Base-by-base conservation (phyloP, 1,140 invertebrate genomes). In the Cepaea nemoralis region DNA sequence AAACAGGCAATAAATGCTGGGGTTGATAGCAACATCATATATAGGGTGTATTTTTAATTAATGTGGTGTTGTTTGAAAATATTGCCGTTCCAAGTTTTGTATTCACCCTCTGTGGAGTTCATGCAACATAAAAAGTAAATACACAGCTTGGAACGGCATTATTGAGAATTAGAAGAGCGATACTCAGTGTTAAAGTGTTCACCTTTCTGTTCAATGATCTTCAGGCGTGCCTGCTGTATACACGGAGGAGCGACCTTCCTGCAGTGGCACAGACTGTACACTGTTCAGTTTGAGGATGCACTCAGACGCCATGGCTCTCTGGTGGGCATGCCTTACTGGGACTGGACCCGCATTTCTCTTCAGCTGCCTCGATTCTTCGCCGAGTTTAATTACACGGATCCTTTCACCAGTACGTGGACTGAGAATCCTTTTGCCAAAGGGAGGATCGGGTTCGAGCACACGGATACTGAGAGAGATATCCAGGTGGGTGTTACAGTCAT, bases 221-320 rank as follows among this genome's bases (percentile, higher is more conserved):
- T 22, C 31, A 71, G 83, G n/a, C 80, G 59, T 73, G 85, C 83
- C 24, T 85, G 85, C 79, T 85, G 83, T 50, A 48, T 84, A 37
- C 83, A 84, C 48, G 85, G 85, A 19, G 80, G 75, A 83, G 83
- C 85, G 22, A 82, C 79, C 33, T 85, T 85, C 80, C 85, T 82
- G 1, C 85, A 84, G 66, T 85, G 85, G 85, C 85, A 85, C 78
- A 48, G 85, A 35, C 76, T 85, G 14, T 84, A 84, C 79, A 83
- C 83, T 40, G 79, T 85, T 6, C 85, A 85, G 78, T 66, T 85
- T 77, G 83, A 85, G 55, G 83, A 85, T 75, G 85, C 85, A 5
- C 81, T 85, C 39, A 48, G 77, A 39, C 76, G 83, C 22, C 85
- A 82, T 67, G 85, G 85, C 24, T 70, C 85, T n/a, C 79, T 55